These are phyloP conservation scores for Myripristis jacobus DNA, from an alignment of 2,797 vertebrate species.

Conservation along the genomic window DNA sequence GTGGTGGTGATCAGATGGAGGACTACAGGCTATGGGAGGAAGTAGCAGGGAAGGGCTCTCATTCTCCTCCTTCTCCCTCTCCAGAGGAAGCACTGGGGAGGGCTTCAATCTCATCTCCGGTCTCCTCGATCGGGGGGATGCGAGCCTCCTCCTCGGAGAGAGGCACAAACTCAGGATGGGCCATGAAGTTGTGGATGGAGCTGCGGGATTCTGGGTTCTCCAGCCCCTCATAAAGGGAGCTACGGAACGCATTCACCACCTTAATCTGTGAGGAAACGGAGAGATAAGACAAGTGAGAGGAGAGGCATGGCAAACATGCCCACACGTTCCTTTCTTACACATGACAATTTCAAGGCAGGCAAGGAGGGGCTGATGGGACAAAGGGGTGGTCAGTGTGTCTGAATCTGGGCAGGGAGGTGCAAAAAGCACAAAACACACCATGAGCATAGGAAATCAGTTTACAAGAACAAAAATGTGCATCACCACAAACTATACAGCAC, in stretches of 20 bases:
- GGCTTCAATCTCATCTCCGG: conserved; percentile 67
- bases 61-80: conserved; percentile 57
- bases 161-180: conserved; percentile 91
- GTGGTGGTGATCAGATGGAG: conserved; percentile 82
- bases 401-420: conserved; percentile 22
- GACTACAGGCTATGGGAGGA: conserved; percentile 84
- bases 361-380: conserved; percentile 35
- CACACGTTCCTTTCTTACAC: conserved; percentile 5
- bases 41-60: conserved; percentile 76
- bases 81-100: conserved; percentile 53
- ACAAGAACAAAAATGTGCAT: not conserved
- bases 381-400: not conserved
- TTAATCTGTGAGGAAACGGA: conserved; percentile 87
- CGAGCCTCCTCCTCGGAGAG: conserved; percentile 88
- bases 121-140: conserved; percentile 85
- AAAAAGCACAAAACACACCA: conserved; percentile 30
- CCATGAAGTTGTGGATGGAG: conserved; percentile 98
- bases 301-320: too few species aligned
- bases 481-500: not conserved
- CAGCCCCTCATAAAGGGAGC: conserved; percentile 89
- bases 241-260: conserved; percentile 97
- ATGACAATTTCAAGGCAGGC: not conserved
- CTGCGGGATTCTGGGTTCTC: conserved; percentile 91
- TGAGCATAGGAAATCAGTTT: not conserved
- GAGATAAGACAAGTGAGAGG: conserved; percentile 6